Evolutionary conservation across 2,797 vertebrate genomes (phyloP).

Genomic region (Graptemys geographica): DNA sequence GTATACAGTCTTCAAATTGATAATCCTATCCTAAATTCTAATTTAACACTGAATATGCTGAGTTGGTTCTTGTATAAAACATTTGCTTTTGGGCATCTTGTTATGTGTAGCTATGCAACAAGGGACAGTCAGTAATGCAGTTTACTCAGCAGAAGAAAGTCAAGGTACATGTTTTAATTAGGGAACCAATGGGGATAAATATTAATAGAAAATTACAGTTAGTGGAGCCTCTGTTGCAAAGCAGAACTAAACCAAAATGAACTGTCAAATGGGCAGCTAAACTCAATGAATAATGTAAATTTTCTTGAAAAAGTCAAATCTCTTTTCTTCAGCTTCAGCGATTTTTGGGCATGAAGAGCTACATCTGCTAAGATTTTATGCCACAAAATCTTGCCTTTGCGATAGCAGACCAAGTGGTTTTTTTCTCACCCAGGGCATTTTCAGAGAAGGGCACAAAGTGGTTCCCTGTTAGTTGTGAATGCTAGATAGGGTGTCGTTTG

Average conservation of each 20-base stretch:
- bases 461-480: background rate
- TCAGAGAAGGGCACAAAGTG: background rate
- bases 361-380: background rate
- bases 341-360: background rate
- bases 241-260: background rate
- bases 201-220: background rate
- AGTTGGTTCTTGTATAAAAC: background rate
- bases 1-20: background rate
- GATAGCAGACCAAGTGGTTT: background rate
- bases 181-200: background rate
- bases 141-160: background rate
- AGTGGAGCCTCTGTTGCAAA: background rate
- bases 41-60: background rate
- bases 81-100: fast-evolving
- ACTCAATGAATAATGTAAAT: background rate
- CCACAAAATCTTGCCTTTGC: background rate
- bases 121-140: background rate
- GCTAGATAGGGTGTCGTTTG: fast-evolving
- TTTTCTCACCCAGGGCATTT: background rate
- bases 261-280: background rate
- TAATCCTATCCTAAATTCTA: background rate
- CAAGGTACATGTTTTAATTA: background rate
- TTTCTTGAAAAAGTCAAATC: background rate
- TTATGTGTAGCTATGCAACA: background rate
- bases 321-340: background rate